Evolutionary conservation across 2,888 invertebrate genomes (phyloP), one percentile per base, ranked within the genome.

Genomic region (Chrysomela aeneicollis): DNA sequence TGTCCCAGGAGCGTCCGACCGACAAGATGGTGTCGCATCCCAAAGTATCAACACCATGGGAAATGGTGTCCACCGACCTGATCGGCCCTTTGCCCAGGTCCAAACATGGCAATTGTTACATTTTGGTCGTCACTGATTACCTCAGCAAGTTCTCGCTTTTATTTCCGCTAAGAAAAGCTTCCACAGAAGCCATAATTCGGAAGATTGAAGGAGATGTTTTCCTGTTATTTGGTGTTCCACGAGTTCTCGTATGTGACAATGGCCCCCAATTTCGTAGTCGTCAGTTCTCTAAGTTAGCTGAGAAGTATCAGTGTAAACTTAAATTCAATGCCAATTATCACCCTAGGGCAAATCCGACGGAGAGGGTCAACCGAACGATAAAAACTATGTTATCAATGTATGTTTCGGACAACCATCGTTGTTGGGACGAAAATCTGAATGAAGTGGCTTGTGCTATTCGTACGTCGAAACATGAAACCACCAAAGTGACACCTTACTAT

Each of bases 1-100:
- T n/a, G n/a, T n/a, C n/a, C n/a, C n/a, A n/a, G n/a, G n/a, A n/a
- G n/a, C n/a, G n/a, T n/a, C n/a, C n/a, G 4, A 21, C 54, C 10
- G 42, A 62, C 12, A 57, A 50, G 46, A 50, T 55, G 55, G 55
- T 57, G 6, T 57, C 50, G n/a, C 57, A 57, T 6, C 50, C 54
- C 12, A 62, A 57, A 22, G 37, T 50, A 9, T 22, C 35, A 17
- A 15, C 49, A 18, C 58, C 63, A 10, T 63, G 67, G 63, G 61
- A 67, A 47, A 54, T 62, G 12, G 26, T 69, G n/a, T 59, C 59
- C 9, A 65, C 57, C 1, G 67, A 69, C 32, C 21, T 67, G 12
- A 60, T 69, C 12, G 67, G 67, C 5, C 66, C 64, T 3, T 30
- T 68, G 37, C 68, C 68, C 2, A 50, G 52, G n/a, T 67, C 65